Conservation (phyloP, 2,888 invertebrate species). For the Drosophila bunnanda region DNA sequence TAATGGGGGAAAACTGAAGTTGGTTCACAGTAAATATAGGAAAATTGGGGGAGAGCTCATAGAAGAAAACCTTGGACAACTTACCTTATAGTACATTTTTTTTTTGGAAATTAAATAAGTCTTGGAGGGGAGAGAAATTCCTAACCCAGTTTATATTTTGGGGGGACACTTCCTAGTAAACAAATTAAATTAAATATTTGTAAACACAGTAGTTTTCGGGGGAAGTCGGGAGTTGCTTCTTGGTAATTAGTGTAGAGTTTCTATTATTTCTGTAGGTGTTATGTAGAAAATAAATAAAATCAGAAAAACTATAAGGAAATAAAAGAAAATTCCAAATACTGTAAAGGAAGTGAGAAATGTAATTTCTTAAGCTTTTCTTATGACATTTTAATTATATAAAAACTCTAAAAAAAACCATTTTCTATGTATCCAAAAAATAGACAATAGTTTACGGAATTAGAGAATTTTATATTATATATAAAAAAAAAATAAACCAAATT, state of each 20-base stretch:
- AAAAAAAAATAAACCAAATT: not conserved
- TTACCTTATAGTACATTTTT: slow-evolving; percentile 6
- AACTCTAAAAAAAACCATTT: too few species aligned
- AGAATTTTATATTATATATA: too few species aligned
- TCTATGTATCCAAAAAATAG: too few species aligned
- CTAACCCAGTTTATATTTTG: not conserved
- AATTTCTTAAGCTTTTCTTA: too few species aligned
- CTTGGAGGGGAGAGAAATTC: not conserved
- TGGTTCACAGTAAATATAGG: slow-evolving; percentile 5
- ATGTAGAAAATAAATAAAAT: not conserved
- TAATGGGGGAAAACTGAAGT: slow-evolving; percentile 27
- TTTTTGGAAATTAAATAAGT: not conserved
- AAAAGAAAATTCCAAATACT: not conserved
- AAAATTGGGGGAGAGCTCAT: not conserved
- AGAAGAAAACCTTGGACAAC: not conserved
- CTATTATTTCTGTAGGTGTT: not conserved
- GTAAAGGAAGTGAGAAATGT: too few species aligned
- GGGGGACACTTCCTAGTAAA: slow-evolving; percentile 8
- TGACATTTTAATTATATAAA: too few species aligned
- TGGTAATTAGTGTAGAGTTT: not conserved
- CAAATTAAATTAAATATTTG: slow-evolving; percentile 4
- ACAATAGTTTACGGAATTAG: too few species aligned
- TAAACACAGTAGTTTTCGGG: not conserved
- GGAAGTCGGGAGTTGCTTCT: not conserved
- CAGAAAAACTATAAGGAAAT: too few species aligned